Evolutionary conservation across 2,888 invertebrate species (phyloP).

Genomic region (Ornithoptera priamus): DNA sequence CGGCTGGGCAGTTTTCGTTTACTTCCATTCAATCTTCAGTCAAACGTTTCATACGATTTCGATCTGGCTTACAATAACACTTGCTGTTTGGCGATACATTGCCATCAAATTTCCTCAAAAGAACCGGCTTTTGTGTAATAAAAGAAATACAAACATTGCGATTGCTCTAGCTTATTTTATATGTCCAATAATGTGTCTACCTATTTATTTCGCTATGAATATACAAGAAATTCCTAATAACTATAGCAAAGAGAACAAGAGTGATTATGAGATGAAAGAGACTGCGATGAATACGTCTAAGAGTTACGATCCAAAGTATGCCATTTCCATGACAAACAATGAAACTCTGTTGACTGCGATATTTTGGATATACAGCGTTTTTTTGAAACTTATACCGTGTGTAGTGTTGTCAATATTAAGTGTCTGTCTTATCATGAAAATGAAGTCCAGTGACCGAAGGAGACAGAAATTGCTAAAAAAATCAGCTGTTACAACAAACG

Average conservation of each 20-base stretch:
- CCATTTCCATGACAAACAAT: constrained; percentile 83
- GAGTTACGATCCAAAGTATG: constrained; percentile 79
- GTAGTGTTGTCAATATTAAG: constrained; percentile 91
- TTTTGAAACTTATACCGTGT: constrained; percentile 95
- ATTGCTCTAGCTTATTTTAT: constrained; percentile 88
- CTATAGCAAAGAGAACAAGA: constrained; percentile 41
- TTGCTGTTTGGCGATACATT: constrained; percentile 96
- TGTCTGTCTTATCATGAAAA: constrained; percentile 86
- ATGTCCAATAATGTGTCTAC: constrained; percentile 91
- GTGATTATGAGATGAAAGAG: constrained; percentile 46
- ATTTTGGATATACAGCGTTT: constrained; percentile 95
- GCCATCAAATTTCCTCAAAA: constrained; percentile 92
- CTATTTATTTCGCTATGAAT: constrained; percentile 89
- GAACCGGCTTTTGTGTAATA: constrained; percentile 90
- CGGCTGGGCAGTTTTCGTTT: constrained; percentile 89
- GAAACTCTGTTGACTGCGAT: constrained; percentile 84
- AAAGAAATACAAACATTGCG: constrained; percentile 86
- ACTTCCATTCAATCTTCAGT: constrained; percentile 94
- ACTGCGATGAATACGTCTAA: constrained; percentile 44
- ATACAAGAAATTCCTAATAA: constrained; percentile 73
- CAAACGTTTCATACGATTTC: constrained; percentile 94
- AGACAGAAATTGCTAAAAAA: constrained; percentile 84
- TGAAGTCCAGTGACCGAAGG: constrained; percentile 89
- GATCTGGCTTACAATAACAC: constrained; percentile 94
- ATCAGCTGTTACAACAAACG: constrained; percentile 62